Percentiles rank a stretch among this genome's conserved stretches.
Evolutionary conservation across 1,140 invertebrate genomes (phyloP).

Genomic region (Camponotus floridanus): DNA sequence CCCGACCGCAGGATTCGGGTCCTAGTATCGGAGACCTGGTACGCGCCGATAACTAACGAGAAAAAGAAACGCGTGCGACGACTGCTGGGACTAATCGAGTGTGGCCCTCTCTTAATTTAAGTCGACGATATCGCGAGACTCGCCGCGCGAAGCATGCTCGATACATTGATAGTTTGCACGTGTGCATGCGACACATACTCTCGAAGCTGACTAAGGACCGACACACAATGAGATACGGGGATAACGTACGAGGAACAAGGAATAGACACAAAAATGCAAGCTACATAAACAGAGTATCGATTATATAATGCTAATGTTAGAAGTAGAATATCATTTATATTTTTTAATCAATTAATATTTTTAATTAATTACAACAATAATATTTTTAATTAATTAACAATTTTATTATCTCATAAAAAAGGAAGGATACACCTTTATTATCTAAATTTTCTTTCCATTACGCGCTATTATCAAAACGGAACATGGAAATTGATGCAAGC

Average conservation of each 20-base stretch:
- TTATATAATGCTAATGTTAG: not conserved
- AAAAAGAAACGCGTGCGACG: constrained; percentile 77
- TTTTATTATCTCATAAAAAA: not conserved
- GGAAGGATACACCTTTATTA: not conserved
- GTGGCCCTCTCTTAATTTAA: constrained; percentile 79
- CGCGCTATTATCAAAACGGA: not conserved
- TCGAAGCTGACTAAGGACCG: not conserved
- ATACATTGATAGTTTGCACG: constrained; percentile 48
- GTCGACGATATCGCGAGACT: constrained; percentile 51
- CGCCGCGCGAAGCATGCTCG: constrained; percentile 38
- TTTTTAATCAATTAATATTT: too few species aligned
- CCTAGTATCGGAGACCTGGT: constrained; percentile 71
- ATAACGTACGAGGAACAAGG: not conserved
- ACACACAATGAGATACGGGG: not conserved
- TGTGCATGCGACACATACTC: not conserved
- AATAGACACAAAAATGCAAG: not conserved
- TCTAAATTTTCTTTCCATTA: constrained; percentile 10
- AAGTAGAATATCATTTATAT: not conserved
- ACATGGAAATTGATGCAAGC: not conserved
- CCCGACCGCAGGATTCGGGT: constrained; percentile 65
- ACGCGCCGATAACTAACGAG: constrained; percentile 78
- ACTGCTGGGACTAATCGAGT: constrained; percentile 73
- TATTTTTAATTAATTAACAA: not conserved
- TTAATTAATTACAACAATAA: too few species aligned
- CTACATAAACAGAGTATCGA: not conserved